Base-by-base conservation (phyloP, 1,140 invertebrate genomes). In the Hyphantria cunea region DNA sequence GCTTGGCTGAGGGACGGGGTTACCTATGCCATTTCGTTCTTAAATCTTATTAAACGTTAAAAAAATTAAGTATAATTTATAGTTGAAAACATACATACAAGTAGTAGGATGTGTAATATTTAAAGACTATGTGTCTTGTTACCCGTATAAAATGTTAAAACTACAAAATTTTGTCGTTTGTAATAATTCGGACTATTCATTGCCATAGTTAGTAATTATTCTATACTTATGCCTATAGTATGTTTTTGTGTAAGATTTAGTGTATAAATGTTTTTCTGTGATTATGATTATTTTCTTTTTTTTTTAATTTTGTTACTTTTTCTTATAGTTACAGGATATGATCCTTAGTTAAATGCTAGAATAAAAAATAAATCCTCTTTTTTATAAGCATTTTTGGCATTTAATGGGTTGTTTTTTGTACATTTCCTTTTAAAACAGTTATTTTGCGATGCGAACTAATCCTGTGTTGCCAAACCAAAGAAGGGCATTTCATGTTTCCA, bases 211-310 rank as follows among this genome's bases (percentile, higher is more conserved):
- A 74, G 59, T 62, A 56, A 56, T 70, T 66, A 70, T 62, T 66
- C 68, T 63, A 58, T 64, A 70, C 59, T 45, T 66, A 68, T 58
- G 45, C 32, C 45, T 58, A 33, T 58, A 58, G 55, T 58, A 59
- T 68, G 63, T 10, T 39, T 10, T 60, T 70, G 68, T 74, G 64
- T 73, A 67, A 74, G 60, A 65, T 64, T 61, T 76, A 78, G 74
- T 68, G 56, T 80, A 66, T 84, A 72, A 74, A 82, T 78, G 66
- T 78, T 81, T n/a, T 88, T 85, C 82, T 86, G 85, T 86, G 85
- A 88, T 86, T 86, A 74, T 82, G 17, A 68, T 65, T 66, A 58
- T 67, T 74, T 76, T 74, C 45, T 71, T 76, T 71, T 73, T 64
- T 68, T 75, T 60, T 52, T 59, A 56, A 71, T 80, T n/a, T 82